Conservation (phyloP, 2,797 vertebrate species). For the Chelon labrosus region DNA sequence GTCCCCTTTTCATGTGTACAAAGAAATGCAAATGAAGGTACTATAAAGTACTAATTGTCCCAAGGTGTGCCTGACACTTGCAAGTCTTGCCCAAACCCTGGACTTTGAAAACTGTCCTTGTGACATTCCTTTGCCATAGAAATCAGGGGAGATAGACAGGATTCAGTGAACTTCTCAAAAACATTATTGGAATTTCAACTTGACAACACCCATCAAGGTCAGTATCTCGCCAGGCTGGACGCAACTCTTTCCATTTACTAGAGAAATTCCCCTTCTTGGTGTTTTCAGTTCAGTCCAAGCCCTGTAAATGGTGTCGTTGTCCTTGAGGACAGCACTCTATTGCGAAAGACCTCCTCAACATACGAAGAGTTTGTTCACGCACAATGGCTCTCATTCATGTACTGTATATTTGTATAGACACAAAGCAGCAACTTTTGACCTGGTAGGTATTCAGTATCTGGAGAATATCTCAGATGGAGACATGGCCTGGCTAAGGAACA, state of each 20-base stretch:
- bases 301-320: constrained; percentile 35
- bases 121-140: no score
- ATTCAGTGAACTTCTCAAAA: background rate
- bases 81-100: no score
- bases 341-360: constrained; percentile 5
- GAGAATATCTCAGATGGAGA: background rate
- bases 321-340: constrained; percentile 6
- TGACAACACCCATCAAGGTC: background rate
- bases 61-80: no score
- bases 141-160: background rate
- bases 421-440: background rate
- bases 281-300: constrained; percentile 2
- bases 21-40: no score
- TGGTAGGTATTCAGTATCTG: background rate
- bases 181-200: background rate
- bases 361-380: no score
- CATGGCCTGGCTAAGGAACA: background rate
- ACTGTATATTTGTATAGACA: background rate
- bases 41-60: no score
- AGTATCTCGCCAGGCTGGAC: background rate
- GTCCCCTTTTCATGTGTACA: no score
- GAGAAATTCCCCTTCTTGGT: constrained; percentile 4
- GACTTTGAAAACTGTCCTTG: no score
- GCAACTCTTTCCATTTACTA: background rate
- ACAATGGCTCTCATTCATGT: no score